phyloP scores from a whole-genome alignment of 1,140 invertebrate genomes.

The Aphaenogaster rudis region DNA sequence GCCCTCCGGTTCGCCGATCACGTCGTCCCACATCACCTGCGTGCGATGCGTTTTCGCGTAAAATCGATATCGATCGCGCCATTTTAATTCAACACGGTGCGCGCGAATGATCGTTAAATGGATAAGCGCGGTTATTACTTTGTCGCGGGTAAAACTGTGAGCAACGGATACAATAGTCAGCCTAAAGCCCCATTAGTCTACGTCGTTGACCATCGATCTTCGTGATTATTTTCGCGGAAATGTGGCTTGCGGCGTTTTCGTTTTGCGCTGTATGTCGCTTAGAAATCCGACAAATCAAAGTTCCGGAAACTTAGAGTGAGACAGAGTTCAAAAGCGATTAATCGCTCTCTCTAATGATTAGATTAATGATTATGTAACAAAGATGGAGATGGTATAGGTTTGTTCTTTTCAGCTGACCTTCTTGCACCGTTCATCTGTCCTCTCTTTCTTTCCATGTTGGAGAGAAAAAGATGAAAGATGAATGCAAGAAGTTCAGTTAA shows the following conservation, averaged over 20 bases:
- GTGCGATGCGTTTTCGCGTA: not conserved
- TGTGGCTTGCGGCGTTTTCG: not conserved
- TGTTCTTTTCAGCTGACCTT: no score
- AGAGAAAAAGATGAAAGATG: no score
- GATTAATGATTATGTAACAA: not conserved
- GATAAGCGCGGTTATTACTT: not conserved
- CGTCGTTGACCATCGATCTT: constrained; percentile 19
- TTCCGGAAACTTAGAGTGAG: not conserved
- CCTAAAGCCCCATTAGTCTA: constrained; percentile 19
- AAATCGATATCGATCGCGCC: not conserved
- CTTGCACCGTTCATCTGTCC: no score
- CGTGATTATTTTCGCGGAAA: constrained; percentile 31
- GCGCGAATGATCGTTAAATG: not conserved
- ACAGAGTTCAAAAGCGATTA: not conserved
- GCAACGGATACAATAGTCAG: not conserved
- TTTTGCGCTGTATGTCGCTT: not conserved
- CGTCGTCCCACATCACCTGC: constrained; percentile 92
- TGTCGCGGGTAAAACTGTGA: constrained; percentile 1
- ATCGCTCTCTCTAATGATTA: not conserved
- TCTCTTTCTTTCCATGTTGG: no score
- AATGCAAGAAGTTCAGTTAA: no score
- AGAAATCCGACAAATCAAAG: not conserved
- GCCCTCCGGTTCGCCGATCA: constrained; percentile 92
- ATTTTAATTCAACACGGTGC: not conserved
- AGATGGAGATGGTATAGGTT: not conserved